Conservation (phyloP, 2,113 vertebrate species). For the Nibea albiflora region DNA sequence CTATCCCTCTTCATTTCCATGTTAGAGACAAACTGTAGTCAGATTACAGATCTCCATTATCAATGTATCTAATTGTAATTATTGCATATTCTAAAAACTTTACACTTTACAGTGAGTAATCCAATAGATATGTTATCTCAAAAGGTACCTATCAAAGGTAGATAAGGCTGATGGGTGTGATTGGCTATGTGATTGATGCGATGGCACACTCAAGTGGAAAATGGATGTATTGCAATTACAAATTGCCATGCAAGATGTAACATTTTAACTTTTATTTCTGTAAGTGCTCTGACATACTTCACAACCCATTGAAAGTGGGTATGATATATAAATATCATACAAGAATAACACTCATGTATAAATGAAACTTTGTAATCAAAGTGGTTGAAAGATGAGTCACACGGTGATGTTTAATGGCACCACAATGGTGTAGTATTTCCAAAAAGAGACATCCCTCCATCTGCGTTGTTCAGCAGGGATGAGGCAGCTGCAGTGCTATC, state of each 20-base stretch:
- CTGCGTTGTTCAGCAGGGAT: slow-evolving; percentile 3
- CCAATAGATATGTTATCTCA: background rate
- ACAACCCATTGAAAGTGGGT: background rate
- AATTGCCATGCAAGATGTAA: background rate
- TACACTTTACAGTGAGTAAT: background rate
- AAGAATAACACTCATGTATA: too few relatives aligned
- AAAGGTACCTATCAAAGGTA: background rate
- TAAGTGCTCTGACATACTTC: background rate
- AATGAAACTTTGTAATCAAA: too few relatives aligned
- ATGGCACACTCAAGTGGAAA: slow-evolving; percentile 58
- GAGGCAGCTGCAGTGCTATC: slow-evolving; percentile 58
- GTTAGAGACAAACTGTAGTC: background rate
- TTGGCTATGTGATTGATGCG: slow-evolving; percentile 19
- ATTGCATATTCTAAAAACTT: too few relatives aligned
- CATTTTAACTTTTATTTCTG: background rate
- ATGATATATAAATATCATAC: too few relatives aligned
- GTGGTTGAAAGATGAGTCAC: too few relatives aligned
- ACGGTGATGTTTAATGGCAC: background rate
- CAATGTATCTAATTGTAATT: background rate
- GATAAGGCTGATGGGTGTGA: background rate
- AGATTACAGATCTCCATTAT: background rate
- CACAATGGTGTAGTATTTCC: slow-evolving; percentile 20
- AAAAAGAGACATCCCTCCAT: slow-evolving; percentile 21
- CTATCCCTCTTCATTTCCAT: background rate
- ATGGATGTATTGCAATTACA: slow-evolving; percentile 32